Evolutionary conservation across 1,140 invertebrate species (phyloP).

Genomic region (Chelonus insularis): DNA sequence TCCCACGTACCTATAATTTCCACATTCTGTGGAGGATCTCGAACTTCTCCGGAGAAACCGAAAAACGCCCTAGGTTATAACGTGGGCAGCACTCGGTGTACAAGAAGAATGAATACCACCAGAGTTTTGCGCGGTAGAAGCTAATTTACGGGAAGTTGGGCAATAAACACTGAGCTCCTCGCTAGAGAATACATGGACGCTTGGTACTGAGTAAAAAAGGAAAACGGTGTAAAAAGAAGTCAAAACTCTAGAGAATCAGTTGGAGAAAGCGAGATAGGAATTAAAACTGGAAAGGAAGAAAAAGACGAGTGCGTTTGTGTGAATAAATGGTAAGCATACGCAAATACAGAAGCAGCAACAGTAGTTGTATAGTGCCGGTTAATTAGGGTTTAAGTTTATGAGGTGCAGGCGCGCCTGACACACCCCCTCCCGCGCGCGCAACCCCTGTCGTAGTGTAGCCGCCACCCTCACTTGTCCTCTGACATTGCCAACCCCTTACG

Average conservation of each 20-base stretch:
- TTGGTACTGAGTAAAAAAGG: constrained; percentile 5
- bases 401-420: constrained; percentile 59
- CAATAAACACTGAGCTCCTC: constrained; percentile 56
- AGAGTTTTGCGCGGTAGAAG: constrained; percentile 38
- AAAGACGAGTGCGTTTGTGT: constrained; percentile 47
- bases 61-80: constrained; percentile 14
- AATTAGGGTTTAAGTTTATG: constrained; percentile 63
- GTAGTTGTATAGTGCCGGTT: constrained; percentile 60
- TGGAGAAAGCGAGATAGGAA: constrained; percentile 17
- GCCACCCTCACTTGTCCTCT: constrained; percentile 21
- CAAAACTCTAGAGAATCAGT: constrained; percentile 19
- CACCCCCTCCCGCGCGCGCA: constrained; percentile 37
- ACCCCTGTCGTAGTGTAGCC: constrained; percentile 36
- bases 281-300: constrained; percentile 24
- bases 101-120: constrained; percentile 15
- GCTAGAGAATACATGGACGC: constrained; percentile 48
- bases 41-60: background rate
- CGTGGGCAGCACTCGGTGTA: background rate
- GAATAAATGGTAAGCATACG: constrained; percentile 52
- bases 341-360: constrained; percentile 53
- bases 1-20: constrained; percentile 22
- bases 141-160: constrained; percentile 58
- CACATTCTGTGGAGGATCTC: background rate
- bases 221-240: constrained; percentile 22
- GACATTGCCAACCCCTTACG: constrained; percentile 26